Percentiles rank a stretch among this genome's conserved stretches.
These are phyloP conservation scores for Larimichthys polyactis DNA, from an alignment of 2,113 vertebrate genomes.

Conservation along the genomic window DNA sequence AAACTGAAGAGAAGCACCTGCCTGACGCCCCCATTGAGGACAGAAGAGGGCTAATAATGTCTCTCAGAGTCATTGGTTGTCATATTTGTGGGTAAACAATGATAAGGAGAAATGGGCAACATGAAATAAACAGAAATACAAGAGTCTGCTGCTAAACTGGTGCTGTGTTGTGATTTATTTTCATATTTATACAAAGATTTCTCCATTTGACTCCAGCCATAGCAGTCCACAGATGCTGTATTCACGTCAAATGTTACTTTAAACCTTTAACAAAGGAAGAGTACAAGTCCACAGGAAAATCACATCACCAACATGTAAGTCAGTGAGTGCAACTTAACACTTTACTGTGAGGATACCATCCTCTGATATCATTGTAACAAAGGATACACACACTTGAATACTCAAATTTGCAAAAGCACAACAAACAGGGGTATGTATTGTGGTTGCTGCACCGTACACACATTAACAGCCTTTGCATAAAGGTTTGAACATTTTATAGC, in stretches of 20 bases:
- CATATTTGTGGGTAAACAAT: constrained; percentile 58
- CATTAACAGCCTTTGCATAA: not conserved
- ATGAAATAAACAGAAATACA: constrained; percentile 70
- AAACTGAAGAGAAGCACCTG: constrained; percentile 39
- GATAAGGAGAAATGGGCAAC: constrained; percentile 69
- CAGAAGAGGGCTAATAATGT: constrained; percentile 40
- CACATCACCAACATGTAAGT: not conserved
- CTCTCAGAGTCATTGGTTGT: constrained; percentile 61
- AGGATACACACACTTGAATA: not conserved
- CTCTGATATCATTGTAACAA: not conserved
- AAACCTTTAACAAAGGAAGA: not conserved
- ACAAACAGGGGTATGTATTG: not conserved
- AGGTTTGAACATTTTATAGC: constrained; percentile 6
- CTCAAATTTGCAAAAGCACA: not conserved
- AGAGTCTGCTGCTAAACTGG: constrained; percentile 67
- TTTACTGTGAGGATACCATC: not conserved
- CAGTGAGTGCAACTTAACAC: not conserved
- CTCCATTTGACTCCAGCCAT: not conserved
- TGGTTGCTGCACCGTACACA: not conserved
- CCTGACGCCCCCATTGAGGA: constrained; percentile 42
- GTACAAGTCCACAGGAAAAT: not conserved
- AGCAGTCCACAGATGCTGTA: not conserved
- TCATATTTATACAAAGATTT: not conserved
- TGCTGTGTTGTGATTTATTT: constrained; percentile 60
- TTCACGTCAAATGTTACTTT: not conserved